Percentiles rank a stretch among this genome's conserved stretches.
Evolutionary conservation across 1,140 invertebrate species (phyloP).

Genomic region (Cydia fagiglandana): DNA sequence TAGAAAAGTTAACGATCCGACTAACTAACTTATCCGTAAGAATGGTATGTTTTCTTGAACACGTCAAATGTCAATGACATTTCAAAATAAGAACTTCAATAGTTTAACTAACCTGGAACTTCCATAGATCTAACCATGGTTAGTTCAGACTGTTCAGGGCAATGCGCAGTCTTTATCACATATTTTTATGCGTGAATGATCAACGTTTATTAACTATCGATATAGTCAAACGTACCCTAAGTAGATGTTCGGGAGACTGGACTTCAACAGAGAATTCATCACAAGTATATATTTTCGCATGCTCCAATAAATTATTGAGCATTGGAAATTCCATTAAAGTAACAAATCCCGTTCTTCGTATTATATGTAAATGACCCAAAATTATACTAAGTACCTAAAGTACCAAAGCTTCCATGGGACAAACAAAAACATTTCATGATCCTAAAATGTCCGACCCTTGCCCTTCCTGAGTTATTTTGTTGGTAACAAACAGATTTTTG

Average conservation of each 20-base stretch:
- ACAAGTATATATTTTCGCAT: no score
- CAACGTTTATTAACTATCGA: no score
- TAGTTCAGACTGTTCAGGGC: no score
- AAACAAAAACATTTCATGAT: conserved; percentile 12
- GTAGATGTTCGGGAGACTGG: no score
- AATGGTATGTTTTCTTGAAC: background rate
- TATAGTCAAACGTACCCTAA: no score
- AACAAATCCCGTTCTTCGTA: background rate
- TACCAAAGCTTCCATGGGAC: background rate
- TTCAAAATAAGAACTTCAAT: background rate
- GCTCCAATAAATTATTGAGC: no score
- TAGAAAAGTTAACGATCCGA: background rate
- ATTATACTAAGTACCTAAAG: background rate
- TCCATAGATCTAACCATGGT: no score
- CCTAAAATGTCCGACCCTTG: background rate
- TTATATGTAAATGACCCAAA: background rate
- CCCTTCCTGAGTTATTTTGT: conserved; percentile 11
- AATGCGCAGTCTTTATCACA: no score
- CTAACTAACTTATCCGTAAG: background rate
- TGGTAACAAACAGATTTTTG: conserved; percentile 24
- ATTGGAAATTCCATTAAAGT: background rate
- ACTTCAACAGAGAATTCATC: no score
- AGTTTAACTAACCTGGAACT: background rate
- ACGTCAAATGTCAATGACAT: background rate
- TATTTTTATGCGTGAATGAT: no score